Base-by-base conservation (phyloP, 2,113 vertebrate genomes). In the Phrynosoma blainvillii region DNA sequence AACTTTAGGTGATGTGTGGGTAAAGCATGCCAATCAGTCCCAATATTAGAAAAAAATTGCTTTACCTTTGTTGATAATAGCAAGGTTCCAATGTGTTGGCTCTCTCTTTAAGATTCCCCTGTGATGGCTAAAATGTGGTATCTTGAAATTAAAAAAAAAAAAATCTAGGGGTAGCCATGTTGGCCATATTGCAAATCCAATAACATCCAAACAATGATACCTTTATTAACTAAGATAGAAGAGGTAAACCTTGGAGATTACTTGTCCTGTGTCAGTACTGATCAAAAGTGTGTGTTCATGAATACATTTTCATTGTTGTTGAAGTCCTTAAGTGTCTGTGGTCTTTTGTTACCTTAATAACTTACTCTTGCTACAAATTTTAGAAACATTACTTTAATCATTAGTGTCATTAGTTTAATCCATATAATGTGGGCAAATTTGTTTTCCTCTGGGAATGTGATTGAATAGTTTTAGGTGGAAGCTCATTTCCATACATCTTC, bases 401-500 rank as follows among this genome's bases (percentile, higher is more conserved):
- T 7, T 6, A 14, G 56, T 81, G 78, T 74, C 42, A 82, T 82
- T 87, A 74, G 16, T 12, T 82, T 75, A 74, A 79, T 78, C 62
- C 47, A 47, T 86, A 21, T 62, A n/a, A 89, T 0, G 30, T 90
- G 18, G 0, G 52, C 62, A 88, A 85, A 25, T 75, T 70, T 6
- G 21, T 92, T 92, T 84, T 90, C 5, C 56, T 87, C 12, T 86
- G 32, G 54, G 11, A 36, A 66, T 74, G 8, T 8, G 52, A 47
- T 65, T 82, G 84, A 80, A 88, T 80, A 40, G 76, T 79, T 54
- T 90, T 87, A 5, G 30, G 56, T 30, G 77, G 73, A 88, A 89
- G 32, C 36, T 40, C 66, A n/a, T 91, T 90, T 93, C 82, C 25
- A 73, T 81, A 71, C 0, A 0, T 74, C 18, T 52, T 30, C n/a